These are phyloP conservation scores for Epistrophe eligans DNA, from an alignment of 2,888 invertebrate genomes.

Conservation along the genomic window DNA sequence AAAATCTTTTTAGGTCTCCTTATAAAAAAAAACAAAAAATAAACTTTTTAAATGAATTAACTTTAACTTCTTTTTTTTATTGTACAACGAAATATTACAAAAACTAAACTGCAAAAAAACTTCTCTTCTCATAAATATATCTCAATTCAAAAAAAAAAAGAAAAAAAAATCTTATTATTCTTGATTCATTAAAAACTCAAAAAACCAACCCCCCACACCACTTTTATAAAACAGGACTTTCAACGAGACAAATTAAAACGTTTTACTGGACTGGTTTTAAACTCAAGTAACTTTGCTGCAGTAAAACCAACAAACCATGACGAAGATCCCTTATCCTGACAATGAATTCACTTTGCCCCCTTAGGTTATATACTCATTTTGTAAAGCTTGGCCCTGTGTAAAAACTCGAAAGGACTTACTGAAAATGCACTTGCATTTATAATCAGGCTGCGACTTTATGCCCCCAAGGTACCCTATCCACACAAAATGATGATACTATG, in stretches of 20 bases:
- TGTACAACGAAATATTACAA: slow-evolving; percentile 32
- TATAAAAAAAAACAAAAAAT: background rate
- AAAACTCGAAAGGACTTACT: slow-evolving; percentile 51
- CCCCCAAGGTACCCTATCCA: slow-evolving; percentile 67
- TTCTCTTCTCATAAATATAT: slow-evolving; percentile 55
- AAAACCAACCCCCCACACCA: slow-evolving; percentile 1
- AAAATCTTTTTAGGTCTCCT: slow-evolving; percentile 23
- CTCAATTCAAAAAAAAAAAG: slow-evolving; percentile 13
- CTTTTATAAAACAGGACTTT: slow-evolving; percentile 11
- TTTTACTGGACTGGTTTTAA: slow-evolving; percentile 68
- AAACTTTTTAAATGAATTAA: slow-evolving; percentile 61
- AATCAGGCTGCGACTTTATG: slow-evolving; percentile 73
- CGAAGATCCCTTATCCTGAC: slow-evolving; percentile 61
- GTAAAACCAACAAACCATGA: slow-evolving; percentile 68
- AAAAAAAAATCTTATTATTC: slow-evolving; percentile 15
- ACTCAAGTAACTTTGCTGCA: slow-evolving; percentile 49
- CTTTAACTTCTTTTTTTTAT: slow-evolving; percentile 15
- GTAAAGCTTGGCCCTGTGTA: slow-evolving; percentile 4
- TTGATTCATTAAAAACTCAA: slow-evolving; percentile 63
- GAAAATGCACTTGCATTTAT: slow-evolving; percentile 72
- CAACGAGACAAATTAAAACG: slow-evolving; percentile 73
- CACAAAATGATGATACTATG: slow-evolving; percentile 50
- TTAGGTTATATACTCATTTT: slow-evolving; percentile 6
- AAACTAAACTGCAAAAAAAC: slow-evolving; percentile 46
- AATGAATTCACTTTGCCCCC: slow-evolving; percentile 58